Evolutionary conservation across 2,113 vertebrate genomes (phyloP).

Genomic region (Ceyx cyanopectus): DNA sequence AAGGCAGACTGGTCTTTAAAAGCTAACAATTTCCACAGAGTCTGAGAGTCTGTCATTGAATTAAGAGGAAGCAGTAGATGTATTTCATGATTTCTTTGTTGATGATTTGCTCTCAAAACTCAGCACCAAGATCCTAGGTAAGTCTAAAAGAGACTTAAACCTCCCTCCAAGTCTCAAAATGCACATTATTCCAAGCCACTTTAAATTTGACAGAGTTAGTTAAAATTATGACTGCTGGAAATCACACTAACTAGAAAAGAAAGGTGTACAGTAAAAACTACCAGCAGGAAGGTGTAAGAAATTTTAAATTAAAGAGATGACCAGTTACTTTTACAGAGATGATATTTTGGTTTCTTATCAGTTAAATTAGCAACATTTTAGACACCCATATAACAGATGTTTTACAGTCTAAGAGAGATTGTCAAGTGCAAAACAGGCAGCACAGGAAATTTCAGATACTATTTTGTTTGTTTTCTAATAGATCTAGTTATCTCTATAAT

Average conservation of each 20-base stretch:
- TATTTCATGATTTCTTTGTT: conserved; percentile 2
- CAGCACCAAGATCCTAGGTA: background rate
- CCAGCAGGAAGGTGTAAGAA: background rate
- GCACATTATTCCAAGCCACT: background rate
- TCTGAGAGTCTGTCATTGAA: conserved; percentile 10
- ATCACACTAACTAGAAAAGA: background rate
- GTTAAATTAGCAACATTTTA: background rate
- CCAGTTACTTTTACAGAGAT: background rate
- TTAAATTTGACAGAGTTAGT: background rate
- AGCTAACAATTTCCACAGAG: conserved; percentile 33
- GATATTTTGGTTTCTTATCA: background rate
- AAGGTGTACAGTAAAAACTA: background rate
- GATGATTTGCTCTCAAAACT: background rate
- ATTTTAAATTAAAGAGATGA: background rate
- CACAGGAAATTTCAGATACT: background rate
- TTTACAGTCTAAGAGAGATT: background rate
- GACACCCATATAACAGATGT: background rate
- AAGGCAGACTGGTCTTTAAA: conserved; percentile 43
- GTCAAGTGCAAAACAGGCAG: background rate
- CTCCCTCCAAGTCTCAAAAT: background rate
- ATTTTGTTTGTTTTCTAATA: background rate
- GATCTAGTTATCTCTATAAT: background rate
- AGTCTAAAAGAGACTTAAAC: background rate
- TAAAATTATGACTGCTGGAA: background rate
- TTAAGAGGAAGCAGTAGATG: conserved; percentile 31